Percentiles rank a stretch among this genome's conserved stretches.
Conservation (phyloP, 2,113 vertebrate species). For the Toxotes jaculatrix region DNA sequence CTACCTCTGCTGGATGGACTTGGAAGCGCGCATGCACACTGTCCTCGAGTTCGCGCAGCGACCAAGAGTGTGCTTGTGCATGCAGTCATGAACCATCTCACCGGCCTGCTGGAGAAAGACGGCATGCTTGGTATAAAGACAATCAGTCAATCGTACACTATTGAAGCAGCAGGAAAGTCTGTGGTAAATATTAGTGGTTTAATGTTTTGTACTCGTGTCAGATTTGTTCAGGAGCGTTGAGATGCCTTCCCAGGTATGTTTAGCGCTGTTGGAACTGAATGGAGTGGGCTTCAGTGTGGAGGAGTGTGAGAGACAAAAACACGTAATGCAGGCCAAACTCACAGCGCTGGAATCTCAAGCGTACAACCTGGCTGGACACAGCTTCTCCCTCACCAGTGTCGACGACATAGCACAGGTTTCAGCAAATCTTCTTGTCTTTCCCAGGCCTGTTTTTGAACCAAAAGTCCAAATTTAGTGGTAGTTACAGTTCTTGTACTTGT, state of each 20-base stretch:
- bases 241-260: constrained; percentile 94
- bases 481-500: not conserved
- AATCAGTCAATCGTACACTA: not conserved
- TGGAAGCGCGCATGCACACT: constrained; percentile 81
- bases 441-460: not conserved
- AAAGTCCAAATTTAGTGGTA: not conserved
- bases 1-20: constrained; percentile 89
- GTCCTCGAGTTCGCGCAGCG: constrained; percentile 90
- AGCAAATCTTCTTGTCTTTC: not conserved
- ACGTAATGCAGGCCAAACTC: constrained; percentile 94
- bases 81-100: constrained; percentile 87
- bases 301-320: constrained; percentile 93
- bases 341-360: constrained; percentile 88
- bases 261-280: constrained; percentile 95
- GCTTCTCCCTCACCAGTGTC: constrained; percentile 93
- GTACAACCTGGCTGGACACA: constrained; percentile 91
- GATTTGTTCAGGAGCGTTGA: constrained; percentile 90
- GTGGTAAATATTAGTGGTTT: not conserved
- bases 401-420: constrained; percentile 95
- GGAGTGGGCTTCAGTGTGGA: constrained; percentile 93
- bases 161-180: not conserved
- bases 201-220: constrained; percentile 58
- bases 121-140: constrained; percentile 86
- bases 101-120: constrained; percentile 85
- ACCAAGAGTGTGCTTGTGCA: constrained; percentile 89